Evolutionary conservation across 1,140 invertebrate genomes (phyloP), one percentile per base, ranked within the genome.

Genomic region (Hycleus phaleratus): DNA sequence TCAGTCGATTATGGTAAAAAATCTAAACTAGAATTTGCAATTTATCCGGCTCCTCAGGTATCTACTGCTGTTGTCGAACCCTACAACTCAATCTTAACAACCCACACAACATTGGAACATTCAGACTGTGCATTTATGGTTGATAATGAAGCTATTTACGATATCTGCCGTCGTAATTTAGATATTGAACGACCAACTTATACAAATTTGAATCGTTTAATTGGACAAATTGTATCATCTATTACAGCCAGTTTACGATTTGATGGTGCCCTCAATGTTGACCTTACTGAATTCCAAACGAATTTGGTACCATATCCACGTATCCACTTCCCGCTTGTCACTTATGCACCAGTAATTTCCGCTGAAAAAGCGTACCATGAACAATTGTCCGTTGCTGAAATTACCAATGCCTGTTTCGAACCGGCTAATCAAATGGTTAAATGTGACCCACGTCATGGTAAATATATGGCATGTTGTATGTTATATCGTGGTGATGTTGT

Each of bases 261-360:
- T 72, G 84, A 88, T 66, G 87, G 87, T 43, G 83, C 86, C 3
- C 73, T 90, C 8, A 90, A 87, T 64, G 86, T 88, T 42, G 89
- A 92, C 73, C 76, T 92, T 53, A 89, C 85, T 0, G 90, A 92
- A 74, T 91, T 92, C 76, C 88, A 88, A 74, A 82, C 81, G 0
- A 82, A 82, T 71, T 73, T 86, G 46, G 84, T 86, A 9, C 84
- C 84, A 0, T 86, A 85, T 68, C 85, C 85, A 4, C 70, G 84
- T 46, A 86, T 86, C 56, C 85, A 86, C 67, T 86, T 85, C 71
- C 86, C 86, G 3, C 70, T 88, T 48, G 85, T 81, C 6, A 81
- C 84, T 11, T 93, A 90, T 68, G 86, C 89, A 2, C 90, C 90
- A 10, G 66, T 71, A 1, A 65, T 71, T 43, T 68, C 68, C 75